Evolutionary conservation across 2,113 vertebrate genomes (phyloP), one percentile per base, ranked within the genome.

Genomic region (Oreochromis tanganicae): DNA sequence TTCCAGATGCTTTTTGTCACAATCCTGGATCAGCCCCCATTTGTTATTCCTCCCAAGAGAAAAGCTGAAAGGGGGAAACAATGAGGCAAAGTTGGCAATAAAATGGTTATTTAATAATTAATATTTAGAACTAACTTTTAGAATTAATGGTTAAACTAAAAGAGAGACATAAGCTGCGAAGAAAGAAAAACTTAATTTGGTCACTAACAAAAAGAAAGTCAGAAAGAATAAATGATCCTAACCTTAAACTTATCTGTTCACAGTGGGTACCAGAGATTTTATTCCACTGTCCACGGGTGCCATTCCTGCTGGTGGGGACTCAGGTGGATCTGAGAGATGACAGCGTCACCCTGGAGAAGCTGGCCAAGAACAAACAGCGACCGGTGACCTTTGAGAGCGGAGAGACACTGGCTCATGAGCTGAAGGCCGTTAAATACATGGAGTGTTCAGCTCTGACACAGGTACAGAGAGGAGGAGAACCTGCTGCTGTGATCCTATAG

Each of bases 301-400:
- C 36, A 0, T 71, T 71, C 66, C 36, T 99, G 97, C 98, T 99
- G 94, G 98, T 99, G 87, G 98, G 98, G 80, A 99, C 98, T 90
- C 98, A 99, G 89, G 96, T 98, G 94, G 98, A 99, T 92, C 96
- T 99, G 92, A 96, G 98, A 93, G 98, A 99, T 94, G 98, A 99
- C 94, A 96, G 96, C 82, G 98, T 96, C 94, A 98, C 97, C 43
- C 96, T 98, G 96, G 98, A 99, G 95, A 99, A 98, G 89, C 98
- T 99, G 93, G 97, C 98, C 94, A 99, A 99, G 97, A 99, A 99
- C 95, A 99, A 99, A 95, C 98, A 99, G 96, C 97, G 98, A 85
- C 97, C 98, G 13, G 97, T 99, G 87, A 97, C 96, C 90, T 97
- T 96, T 6, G 98, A 99, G 94, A 97, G 96, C 2, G 98, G 98